Percentiles rank a stretch among this genome's conserved stretches.
phyloP scores from a whole-genome alignment of 2,797 vertebrate genomes.

The Enteromius thamalakanensis region DNA sequence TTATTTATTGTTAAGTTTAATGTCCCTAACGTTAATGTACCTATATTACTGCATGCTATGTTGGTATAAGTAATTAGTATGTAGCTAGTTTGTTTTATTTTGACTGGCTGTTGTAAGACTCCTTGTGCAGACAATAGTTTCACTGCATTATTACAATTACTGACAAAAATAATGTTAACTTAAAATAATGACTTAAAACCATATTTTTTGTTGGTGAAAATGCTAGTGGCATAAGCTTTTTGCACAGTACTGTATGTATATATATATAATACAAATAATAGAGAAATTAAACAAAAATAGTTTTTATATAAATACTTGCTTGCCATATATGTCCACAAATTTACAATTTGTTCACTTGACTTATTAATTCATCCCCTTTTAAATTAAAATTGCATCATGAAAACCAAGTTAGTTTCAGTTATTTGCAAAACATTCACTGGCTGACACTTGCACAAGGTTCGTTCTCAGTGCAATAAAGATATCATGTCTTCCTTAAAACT shows the following conservation, averaged over 20 bases:
- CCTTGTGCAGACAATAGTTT: too few relatives aligned
- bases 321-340: neutral
- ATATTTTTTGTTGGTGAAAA: too few relatives aligned
- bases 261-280: neutral
- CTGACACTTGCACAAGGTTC: neutral
- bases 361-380: neutral
- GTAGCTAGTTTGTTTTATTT: neutral
- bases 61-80: neutral
- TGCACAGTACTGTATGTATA: too few relatives aligned
- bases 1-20: neutral
- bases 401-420: neutral
- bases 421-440: neutral
- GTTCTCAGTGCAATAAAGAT: conserved; percentile 26
- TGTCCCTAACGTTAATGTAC: neutral
- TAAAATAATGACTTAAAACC: too few relatives aligned
- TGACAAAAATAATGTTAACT: too few relatives aligned
- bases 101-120: too few relatives aligned
- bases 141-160: too few relatives aligned
- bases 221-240: too few relatives aligned
- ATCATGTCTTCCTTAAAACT: conserved; percentile 10
- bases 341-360: neutral
- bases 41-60: neutral
- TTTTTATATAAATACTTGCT: neutral
- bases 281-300: neutral
- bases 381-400: neutral